Percentiles rank a stretch among this genome's conserved stretches.
Conservation (phyloP, 2,888 invertebrate genomes). For the Polymixis lichenea region DNA sequence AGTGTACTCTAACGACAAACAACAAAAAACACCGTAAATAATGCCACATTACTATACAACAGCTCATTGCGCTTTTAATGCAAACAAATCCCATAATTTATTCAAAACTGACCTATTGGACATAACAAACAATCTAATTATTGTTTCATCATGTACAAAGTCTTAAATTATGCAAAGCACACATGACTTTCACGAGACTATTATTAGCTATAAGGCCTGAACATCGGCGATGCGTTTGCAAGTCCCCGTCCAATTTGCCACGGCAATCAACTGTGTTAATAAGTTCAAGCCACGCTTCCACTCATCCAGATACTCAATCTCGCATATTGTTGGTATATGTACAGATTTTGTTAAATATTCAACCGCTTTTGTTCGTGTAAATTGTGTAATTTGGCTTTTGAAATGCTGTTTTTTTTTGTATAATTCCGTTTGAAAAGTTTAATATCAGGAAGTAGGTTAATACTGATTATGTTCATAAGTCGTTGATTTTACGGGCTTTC, state of each 20-base stretch:
- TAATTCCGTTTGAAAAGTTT: neutral
- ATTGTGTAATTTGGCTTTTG: constrained; percentile 32
- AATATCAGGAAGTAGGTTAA: neutral
- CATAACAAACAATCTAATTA: constrained; percentile 43
- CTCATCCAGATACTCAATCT: constrained; percentile 72
- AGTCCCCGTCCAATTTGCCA: constrained; percentile 82
- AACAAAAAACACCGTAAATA: constrained; percentile 15
- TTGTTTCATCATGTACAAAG: constrained; percentile 44
- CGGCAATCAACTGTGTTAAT: constrained; percentile 84
- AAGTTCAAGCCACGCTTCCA: constrained; percentile 74
- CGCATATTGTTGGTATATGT: constrained; percentile 37
- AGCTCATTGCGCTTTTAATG: constrained; percentile 53
- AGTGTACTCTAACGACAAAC: neutral
- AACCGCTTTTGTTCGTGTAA: constrained; percentile 28
- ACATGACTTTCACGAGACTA: constrained; percentile 65
- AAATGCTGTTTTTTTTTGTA: constrained; percentile 1
- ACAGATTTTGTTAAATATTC: constrained; percentile 44
- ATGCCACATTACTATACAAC: constrained; percentile 32
- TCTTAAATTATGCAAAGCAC: constrained; percentile 57
- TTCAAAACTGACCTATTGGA: constrained; percentile 51
- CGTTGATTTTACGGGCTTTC: neutral
- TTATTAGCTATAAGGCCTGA: constrained; percentile 64
- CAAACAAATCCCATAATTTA: constrained; percentile 53
- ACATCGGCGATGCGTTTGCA: constrained; percentile 71
- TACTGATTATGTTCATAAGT: neutral